A percentile compares a stretch with the other conserved stretches of the same genome.
Conservation (phyloP, 2,888 invertebrate genomes). For the Drymonia ruficornis region DNA sequence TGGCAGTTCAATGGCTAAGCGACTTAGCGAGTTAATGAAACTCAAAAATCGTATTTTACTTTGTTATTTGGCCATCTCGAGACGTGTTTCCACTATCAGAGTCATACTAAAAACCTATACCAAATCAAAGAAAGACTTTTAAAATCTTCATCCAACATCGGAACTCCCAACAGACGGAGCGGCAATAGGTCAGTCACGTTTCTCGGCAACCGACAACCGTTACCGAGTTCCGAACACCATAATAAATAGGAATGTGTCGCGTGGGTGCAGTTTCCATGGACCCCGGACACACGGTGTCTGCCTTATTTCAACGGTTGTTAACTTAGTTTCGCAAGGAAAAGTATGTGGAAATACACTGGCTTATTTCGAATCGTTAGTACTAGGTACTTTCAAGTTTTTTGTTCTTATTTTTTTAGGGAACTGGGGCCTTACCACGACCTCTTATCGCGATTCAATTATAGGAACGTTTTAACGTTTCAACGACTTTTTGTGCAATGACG, state of each 20-base stretch:
- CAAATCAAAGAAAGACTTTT: background rate
- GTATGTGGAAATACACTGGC: background rate
- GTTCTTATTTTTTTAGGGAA: no score
- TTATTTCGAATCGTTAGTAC: no score
- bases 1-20: no score
- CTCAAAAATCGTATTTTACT: no score
- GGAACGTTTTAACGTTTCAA: no score
- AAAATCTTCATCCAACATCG: background rate
- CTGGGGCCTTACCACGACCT: no score
- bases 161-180: background rate
- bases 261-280: slow-evolving; percentile 1
- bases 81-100: no score
- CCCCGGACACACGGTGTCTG: background rate
- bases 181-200: slow-evolving; percentile 30
- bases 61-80: no score
- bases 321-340: background rate
- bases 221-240: slow-evolving; percentile 21
- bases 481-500: no score
- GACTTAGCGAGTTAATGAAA: no score
- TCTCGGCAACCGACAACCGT: slow-evolving; percentile 13
- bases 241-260: slow-evolving; percentile 4
- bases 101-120: background rate
- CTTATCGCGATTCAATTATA: no score
- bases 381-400: no score
- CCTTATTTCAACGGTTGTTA: background rate